phyloP scores from a whole-genome alignment of 2,888 invertebrate genomes.

The Aporophyla nigra region DNA sequence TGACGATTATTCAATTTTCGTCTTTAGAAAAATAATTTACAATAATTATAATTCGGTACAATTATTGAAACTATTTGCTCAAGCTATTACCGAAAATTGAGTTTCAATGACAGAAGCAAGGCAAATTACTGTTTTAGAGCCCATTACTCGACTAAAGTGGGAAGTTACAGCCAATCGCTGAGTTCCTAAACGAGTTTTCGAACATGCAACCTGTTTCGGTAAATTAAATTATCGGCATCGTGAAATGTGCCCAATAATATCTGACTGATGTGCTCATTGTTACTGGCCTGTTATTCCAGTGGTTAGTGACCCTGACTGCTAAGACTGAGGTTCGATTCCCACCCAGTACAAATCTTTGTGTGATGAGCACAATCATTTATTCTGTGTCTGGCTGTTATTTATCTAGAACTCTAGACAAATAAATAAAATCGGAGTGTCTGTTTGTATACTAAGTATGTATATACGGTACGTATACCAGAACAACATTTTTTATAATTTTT shows the following conservation, averaged over 20 bases:
- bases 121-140: conserved; percentile 25
- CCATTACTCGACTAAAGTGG: conserved; percentile 34
- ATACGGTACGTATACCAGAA: no score
- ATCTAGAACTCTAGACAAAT: no score
- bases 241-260: neutral
- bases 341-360: no score
- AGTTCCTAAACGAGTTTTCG: conserved; percentile 30
- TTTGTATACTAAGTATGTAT: no score
- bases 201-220: conserved; percentile 45
- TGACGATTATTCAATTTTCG: neutral
- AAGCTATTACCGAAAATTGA: conserved; percentile 26
- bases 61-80: conserved; percentile 4
- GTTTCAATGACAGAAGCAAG: conserved; percentile 19
- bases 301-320: no score
- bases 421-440: no score
- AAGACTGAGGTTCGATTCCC: no score
- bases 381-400: no score
- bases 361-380: no score
- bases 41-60: neutral
- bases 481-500: no score
- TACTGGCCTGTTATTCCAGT: no score
- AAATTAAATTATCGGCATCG: conserved; percentile 29
- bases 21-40: neutral
- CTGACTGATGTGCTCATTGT: neutral
- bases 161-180: conserved; percentile 43